Conservation (phyloP, 2,113 vertebrate species). For the Seriola quinqueradiata region DNA sequence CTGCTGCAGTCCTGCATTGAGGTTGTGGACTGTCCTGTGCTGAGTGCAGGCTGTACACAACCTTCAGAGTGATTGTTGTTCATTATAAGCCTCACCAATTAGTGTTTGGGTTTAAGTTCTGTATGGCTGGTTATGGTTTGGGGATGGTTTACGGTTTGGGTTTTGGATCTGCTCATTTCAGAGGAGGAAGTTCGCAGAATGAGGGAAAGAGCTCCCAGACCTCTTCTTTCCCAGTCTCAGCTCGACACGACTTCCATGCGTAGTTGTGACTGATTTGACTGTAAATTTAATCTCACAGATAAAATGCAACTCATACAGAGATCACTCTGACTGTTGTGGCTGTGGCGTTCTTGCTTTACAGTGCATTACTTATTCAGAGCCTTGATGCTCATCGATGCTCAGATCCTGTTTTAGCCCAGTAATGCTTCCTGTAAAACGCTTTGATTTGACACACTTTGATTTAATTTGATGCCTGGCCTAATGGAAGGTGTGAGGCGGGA, state of each 20-base stretch:
- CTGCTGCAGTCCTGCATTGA: slow-evolving; percentile 28
- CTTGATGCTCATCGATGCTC: slow-evolving; percentile 53
- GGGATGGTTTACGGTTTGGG: slow-evolving; percentile 2
- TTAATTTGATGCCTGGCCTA: slow-evolving; percentile 51
- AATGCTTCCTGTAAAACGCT: slow-evolving; percentile 74
- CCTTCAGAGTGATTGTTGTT: not conserved
- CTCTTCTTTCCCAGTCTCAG: not conserved
- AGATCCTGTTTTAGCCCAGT: slow-evolving; percentile 72
- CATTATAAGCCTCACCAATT: not conserved
- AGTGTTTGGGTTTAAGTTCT: not conserved
- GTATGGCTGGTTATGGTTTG: not conserved
- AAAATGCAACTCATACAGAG: not conserved
- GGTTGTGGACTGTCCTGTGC: not conserved
- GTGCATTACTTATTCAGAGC: slow-evolving; percentile 62
- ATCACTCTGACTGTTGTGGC: slow-evolving; percentile 2
- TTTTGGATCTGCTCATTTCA: not conserved
- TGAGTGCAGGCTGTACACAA: not conserved
- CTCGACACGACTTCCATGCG: not conserved
- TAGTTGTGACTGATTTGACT: not conserved
- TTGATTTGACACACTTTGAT: slow-evolving; percentile 63
- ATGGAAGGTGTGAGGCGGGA: slow-evolving; percentile 53
- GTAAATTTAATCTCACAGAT: not conserved
- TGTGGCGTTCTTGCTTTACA: slow-evolving; percentile 8
- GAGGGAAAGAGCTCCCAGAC: not conserved
- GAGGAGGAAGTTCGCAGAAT: not conserved